Percentiles rank a stretch among this genome's conserved stretches.
phyloP scores from a whole-genome alignment of 2,888 invertebrate species.

The Platycheirus albimanus region DNA sequence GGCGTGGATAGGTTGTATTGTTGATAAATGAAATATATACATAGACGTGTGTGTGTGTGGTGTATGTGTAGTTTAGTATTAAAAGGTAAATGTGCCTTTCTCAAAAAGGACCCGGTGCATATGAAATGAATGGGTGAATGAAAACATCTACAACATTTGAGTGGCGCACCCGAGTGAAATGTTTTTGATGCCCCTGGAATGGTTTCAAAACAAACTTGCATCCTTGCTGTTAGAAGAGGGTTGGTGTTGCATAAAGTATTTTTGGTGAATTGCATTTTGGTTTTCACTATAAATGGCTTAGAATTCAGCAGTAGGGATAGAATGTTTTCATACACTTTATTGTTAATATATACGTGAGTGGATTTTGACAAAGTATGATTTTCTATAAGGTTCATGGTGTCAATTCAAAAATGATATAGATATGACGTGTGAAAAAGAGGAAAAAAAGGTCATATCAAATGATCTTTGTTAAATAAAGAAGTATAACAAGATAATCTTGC shows the following conservation, averaged over 20 bases:
- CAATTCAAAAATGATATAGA: too few relatives aligned
- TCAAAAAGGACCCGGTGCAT: background rate
- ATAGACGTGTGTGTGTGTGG: background rate
- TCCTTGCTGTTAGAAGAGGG: constrained; percentile 14
- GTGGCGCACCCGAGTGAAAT: constrained; percentile 6
- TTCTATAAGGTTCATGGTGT: too few relatives aligned
- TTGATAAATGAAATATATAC: too few relatives aligned
- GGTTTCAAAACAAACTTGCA: constrained; percentile 24
- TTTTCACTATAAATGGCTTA: background rate
- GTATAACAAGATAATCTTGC: too few relatives aligned
- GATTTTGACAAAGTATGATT: too few relatives aligned
- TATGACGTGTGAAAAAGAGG: too few relatives aligned
- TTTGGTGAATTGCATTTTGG: background rate
- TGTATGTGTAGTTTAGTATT: too few relatives aligned
- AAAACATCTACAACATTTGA: constrained; percentile 26
- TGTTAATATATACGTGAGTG: too few relatives aligned
- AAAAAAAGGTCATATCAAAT: too few relatives aligned
- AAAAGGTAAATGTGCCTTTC: background rate
- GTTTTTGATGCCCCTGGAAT: constrained; percentile 7
- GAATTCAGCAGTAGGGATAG: background rate
- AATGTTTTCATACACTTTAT: background rate
- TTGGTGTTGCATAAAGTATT: background rate
- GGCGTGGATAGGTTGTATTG: background rate
- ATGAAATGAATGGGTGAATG: constrained; percentile 2
- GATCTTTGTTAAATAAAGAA: too few relatives aligned